Evolutionary conservation across 2,888 invertebrate genomes (phyloP).

Genomic region (Drosophila robusta): DNA sequence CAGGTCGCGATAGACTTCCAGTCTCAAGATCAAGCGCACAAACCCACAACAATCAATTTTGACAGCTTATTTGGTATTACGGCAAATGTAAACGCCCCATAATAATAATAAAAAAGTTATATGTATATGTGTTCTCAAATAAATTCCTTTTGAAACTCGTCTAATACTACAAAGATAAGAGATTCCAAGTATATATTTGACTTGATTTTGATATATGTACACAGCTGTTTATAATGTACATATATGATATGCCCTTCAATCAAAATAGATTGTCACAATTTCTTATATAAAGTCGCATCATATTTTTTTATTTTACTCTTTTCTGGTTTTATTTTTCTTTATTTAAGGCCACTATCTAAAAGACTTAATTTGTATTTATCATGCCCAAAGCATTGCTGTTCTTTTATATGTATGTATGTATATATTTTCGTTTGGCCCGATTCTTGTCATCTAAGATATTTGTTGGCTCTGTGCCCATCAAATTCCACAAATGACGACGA

Average conservation of each 20-base stretch:
- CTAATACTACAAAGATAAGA: constrained; percentile 33
- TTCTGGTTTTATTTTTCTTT: constrained; percentile 1
- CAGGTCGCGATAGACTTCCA: constrained; percentile 6
- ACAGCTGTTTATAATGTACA: background rate
- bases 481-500: constrained; percentile 41
- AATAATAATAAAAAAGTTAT: background rate
- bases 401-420: constrained; percentile 2
- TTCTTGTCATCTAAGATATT: constrained; percentile 45
- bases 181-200: background rate
- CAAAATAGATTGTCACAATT: constrained; percentile 1
- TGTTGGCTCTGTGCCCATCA: constrained; percentile 45
- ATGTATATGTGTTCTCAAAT: constrained; percentile 1
- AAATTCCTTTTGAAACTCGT: background rate
- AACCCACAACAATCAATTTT: background rate
- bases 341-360: background rate
- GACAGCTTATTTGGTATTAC: constrained; percentile 8
- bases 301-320: constrained; percentile 3
- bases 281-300: background rate
- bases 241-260: constrained; percentile 12
- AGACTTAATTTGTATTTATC: background rate
- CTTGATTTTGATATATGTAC: background rate
- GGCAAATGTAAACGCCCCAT: constrained; percentile 7
- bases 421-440: constrained; percentile 21
- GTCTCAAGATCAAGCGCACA: constrained; percentile 19
- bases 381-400: background rate